A percentile compares a stretch with the other conserved stretches of the same genome.
These are phyloP conservation scores for Lithophane semibrunnea DNA, from an alignment of 2,888 invertebrate genomes.

Conservation along the genomic window DNA sequence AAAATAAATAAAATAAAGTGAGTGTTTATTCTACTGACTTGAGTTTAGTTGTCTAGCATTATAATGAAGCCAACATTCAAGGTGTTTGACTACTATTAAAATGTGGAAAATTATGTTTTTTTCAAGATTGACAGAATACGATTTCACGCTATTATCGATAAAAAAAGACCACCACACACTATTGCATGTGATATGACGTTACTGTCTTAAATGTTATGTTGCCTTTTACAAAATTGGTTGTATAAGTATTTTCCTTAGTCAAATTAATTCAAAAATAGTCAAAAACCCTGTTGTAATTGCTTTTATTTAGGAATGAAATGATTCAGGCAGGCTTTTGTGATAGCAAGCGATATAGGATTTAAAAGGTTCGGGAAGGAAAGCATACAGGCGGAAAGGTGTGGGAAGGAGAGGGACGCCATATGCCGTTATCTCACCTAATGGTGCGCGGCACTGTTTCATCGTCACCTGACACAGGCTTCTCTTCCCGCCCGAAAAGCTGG, in stretches of 20 bases:
- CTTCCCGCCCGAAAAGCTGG: constrained; percentile 90
- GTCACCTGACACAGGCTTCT: constrained; percentile 81
- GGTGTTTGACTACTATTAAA: constrained; percentile 20
- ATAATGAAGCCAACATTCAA: neutral
- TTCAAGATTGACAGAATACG: neutral
- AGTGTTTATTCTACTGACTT: neutral
- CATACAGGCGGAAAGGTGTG: neutral
- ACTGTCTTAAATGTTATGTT: neutral
- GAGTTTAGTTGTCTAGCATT: constrained; percentile 20
- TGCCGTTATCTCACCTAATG: constrained; percentile 85
- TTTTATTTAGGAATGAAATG: constrained; percentile 3
- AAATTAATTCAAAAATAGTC: neutral
- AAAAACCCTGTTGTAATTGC: constrained; percentile 26
- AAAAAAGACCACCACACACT: neutral
- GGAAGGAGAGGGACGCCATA: constrained; percentile 46
- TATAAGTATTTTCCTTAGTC: neutral
- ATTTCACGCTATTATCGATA: neutral
- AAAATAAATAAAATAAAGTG: neutral
- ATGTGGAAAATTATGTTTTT: neutral
- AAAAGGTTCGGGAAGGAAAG: neutral
- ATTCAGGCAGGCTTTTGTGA: constrained; percentile 1
- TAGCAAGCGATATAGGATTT: constrained; percentile 7
- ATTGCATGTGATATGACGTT: neutral
- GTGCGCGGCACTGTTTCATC: constrained; percentile 84
- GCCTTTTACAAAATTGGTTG: neutral